phyloP scores from a whole-genome alignment of 2,888 invertebrate genomes.

The Syritta pipiens region DNA sequence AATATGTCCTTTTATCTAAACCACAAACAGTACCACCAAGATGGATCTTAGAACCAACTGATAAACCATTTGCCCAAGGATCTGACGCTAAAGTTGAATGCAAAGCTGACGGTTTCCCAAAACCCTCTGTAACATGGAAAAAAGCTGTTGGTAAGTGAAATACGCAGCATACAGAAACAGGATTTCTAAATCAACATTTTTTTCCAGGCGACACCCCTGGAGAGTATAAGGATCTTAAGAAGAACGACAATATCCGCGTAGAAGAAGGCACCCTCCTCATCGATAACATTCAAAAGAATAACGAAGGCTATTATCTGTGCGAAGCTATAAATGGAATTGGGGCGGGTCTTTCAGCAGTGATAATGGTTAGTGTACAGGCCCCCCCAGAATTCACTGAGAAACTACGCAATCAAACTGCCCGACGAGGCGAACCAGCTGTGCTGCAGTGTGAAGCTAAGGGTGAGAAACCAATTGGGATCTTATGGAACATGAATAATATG shows the following conservation, averaged over 20 bases:
- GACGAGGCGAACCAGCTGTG: constrained; percentile 93
- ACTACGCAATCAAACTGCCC: constrained; percentile 93
- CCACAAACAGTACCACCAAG: constrained; percentile 90
- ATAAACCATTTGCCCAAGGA: constrained; percentile 96
- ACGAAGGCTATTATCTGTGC: constrained; percentile 96
- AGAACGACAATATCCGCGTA: constrained; percentile 93
- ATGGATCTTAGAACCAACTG: constrained; percentile 96
- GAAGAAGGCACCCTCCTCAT: constrained; percentile 96
- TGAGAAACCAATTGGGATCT: constrained; percentile 95
- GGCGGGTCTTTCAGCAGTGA: constrained; percentile 95
- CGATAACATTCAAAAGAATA: constrained; percentile 93
- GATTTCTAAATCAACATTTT: neutral
- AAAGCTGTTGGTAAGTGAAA: constrained; percentile 90
- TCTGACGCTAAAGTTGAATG: constrained; percentile 96
- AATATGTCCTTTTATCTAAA: too few species aligned
- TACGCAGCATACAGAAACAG: neutral
- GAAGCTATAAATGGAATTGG: constrained; percentile 98
- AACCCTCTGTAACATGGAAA: constrained; percentile 96
- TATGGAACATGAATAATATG: constrained; percentile 97
- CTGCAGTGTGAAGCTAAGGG: constrained; percentile 95
- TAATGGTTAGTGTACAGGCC: constrained; percentile 96
- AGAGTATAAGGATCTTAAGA: constrained; percentile 95
- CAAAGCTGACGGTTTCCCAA: constrained; percentile 97
- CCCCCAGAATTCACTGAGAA: constrained; percentile 96
- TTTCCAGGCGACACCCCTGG: constrained; percentile 90